Percentiles rank a stretch among this genome's conserved stretches.
Conservation (phyloP, 2,888 invertebrate genomes). For the Cheilosia urbana region DNA sequence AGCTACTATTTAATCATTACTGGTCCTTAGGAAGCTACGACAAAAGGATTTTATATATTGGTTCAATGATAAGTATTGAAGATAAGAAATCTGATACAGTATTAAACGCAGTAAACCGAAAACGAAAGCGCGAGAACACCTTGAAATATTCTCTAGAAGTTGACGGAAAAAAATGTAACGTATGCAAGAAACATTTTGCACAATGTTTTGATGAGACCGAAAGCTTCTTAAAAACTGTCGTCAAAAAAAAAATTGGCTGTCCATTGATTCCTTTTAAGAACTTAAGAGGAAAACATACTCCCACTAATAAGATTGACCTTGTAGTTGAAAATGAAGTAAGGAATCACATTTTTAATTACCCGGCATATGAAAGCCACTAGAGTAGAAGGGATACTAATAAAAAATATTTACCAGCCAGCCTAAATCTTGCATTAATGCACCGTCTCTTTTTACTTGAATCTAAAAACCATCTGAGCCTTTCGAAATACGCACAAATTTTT, state of each 20-base stretch:
- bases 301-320: slow-evolving; percentile 26
- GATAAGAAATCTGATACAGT: slow-evolving; percentile 31
- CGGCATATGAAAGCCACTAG: slow-evolving; percentile 43
- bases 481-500: no score
- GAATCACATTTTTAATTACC: slow-evolving; percentile 42
- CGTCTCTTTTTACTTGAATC: slow-evolving; percentile 19
- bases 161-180: slow-evolving; percentile 2
- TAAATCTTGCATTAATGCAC: slow-evolving; percentile 57
- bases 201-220: slow-evolving; percentile 61
- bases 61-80: slow-evolving; percentile 16
- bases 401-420: no score
- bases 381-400: slow-evolving; percentile 11
- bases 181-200: slow-evolving; percentile 37
- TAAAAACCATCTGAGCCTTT: no score
- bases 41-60: slow-evolving; percentile 54
- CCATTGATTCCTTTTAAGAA: slow-evolving; percentile 36
- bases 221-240: slow-evolving; percentile 41
- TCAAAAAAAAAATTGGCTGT: slow-evolving; percentile 41
- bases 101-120: background rate
- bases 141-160: slow-evolving; percentile 20
- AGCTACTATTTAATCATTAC: slow-evolving; percentile 9
- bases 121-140: slow-evolving; percentile 20
- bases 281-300: slow-evolving; percentile 32
- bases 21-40: slow-evolving; percentile 33
- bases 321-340: slow-evolving; percentile 26